Percentiles rank a stretch among this genome's conserved stretches.
phyloP scores from a whole-genome alignment of 2,888 invertebrate genomes.

The Margaritifera margaritifera region DNA sequence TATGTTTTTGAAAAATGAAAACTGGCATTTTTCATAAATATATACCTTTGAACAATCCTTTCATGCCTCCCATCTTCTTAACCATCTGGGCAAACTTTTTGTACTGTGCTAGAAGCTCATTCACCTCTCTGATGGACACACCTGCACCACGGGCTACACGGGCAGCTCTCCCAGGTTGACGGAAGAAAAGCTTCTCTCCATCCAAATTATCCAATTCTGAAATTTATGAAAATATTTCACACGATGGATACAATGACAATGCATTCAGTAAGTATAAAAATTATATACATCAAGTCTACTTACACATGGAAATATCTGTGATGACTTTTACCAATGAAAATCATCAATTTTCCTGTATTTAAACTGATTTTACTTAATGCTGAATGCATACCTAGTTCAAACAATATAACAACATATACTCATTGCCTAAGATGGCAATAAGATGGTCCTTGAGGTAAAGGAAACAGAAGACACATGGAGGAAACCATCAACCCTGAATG shows the following conservation, averaged over 20 bases:
- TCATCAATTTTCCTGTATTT: too few relatives aligned
- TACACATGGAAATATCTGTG: too few relatives aligned
- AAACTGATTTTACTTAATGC: not conserved
- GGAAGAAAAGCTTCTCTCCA: conserved; percentile 95
- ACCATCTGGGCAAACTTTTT: conserved; percentile 99
- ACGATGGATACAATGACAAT: not conserved
- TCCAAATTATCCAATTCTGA: conserved; percentile 95
- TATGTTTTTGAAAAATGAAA: too few relatives aligned
- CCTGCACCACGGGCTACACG: conserved; percentile 95
- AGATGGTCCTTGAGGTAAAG: too few relatives aligned
- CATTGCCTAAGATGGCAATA: too few relatives aligned
- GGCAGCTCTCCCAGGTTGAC: conserved; percentile 87
- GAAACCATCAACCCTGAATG: too few relatives aligned
- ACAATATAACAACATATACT: too few relatives aligned
- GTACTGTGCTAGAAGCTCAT: conserved; percentile 97
- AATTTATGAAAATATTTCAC: conserved; percentile 5
- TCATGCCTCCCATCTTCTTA: conserved; percentile 99
- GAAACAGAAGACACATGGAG: too few relatives aligned
- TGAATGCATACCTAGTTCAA: not conserved
- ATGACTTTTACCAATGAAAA: not conserved
- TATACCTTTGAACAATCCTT: conserved; percentile 91
- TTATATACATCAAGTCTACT: not conserved
- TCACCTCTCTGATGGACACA: conserved; percentile 95
- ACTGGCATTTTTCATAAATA: not conserved
- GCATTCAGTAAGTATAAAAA: not conserved